Evolutionary conservation across 2,888 invertebrate genomes (phyloP).

Genomic region (Limnephilus marmoratus): DNA sequence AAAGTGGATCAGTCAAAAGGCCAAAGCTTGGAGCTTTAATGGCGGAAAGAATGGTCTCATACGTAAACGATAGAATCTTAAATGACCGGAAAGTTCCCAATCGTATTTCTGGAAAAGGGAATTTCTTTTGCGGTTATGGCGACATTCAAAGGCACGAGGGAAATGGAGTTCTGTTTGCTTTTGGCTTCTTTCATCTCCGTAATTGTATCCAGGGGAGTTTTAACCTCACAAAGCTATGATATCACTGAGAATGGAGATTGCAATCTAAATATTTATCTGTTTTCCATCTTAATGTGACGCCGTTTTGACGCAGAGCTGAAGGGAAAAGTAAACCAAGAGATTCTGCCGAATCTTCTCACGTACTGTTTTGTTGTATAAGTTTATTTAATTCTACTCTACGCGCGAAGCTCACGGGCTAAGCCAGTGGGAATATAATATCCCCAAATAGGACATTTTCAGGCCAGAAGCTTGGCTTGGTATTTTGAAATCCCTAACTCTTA

Average conservation of each 20-base stretch:
- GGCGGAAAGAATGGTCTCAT: slow-evolving; percentile 2
- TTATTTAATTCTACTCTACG: background rate
- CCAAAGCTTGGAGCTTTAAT: background rate
- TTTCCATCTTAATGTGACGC: background rate
- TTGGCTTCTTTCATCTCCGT: slow-evolving; percentile 9
- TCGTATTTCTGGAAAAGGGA: slow-evolving; percentile 7
- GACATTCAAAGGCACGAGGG: slow-evolving; percentile 23
- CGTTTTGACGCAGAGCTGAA: background rate
- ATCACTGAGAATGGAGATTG: background rate
- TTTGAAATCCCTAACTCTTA: background rate
- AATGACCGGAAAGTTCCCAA: slow-evolving; percentile 16
- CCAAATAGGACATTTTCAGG: background rate
- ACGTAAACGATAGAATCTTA: slow-evolving; percentile 36
- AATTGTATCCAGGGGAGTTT: slow-evolving; percentile 19
- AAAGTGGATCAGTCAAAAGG: background rate
- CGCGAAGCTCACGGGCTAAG: background rate
- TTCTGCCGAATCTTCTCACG: background rate
- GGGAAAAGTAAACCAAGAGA: background rate
- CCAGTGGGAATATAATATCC: background rate
- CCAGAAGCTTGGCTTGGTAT: background rate
- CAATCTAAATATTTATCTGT: background rate
- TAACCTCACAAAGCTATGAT: background rate
- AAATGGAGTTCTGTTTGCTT: slow-evolving; percentile 30
- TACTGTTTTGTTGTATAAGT: background rate
- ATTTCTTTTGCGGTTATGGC: slow-evolving; percentile 20